Base-by-base conservation (phyloP, 2,888 invertebrate genomes). In the Philopedon plagiatum region DNA sequence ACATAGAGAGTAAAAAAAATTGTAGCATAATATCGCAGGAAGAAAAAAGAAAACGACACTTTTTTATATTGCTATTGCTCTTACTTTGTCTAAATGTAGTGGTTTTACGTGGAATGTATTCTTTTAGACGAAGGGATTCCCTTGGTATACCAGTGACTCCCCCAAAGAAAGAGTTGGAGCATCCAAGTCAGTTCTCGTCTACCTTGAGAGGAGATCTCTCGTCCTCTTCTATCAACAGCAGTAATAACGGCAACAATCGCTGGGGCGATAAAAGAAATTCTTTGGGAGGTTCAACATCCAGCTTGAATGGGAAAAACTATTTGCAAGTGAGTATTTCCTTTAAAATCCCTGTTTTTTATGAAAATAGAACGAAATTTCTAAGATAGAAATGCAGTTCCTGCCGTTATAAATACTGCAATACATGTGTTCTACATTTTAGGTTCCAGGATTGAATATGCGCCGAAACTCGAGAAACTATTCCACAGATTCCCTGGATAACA, bases 111-210 rank as follows among this genome's bases (percentile, higher is more conserved):
- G 29, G 29, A 7, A 29, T 29, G 7, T 29, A 29, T 34, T 34
- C 15, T 74, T 75, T 23, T 85, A 90, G 90, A 85, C 88, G 92
- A 68, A 88, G 91, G 44, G 90, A 91, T 70, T 91, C 92, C 5
- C 82, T 90, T 76, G 89, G 88, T 37, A 82, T 90, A 72, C 88
- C 90, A n/a, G 86, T 87, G 63, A 89, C 88, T 8, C 89, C 90
- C 5, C 85, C 86, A 23, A 86, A 85, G 74, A 87, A 88, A 3
- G 91, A 91, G 76, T 77, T 91, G 75, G 89, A 90, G 77, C 93
- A 93, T 82, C 93, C 93, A 0, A 92, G 92, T 19, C 88, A 89
- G 23, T 93, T 93, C 81, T 91, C 93, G 56, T 90, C 90, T 76
- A 89, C 90, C 44, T 86, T 93, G 65, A 87, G 93, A 0, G 88